Conservation (phyloP, 2,797 vertebrate species). For the Eulemur rubriventer region DNA sequence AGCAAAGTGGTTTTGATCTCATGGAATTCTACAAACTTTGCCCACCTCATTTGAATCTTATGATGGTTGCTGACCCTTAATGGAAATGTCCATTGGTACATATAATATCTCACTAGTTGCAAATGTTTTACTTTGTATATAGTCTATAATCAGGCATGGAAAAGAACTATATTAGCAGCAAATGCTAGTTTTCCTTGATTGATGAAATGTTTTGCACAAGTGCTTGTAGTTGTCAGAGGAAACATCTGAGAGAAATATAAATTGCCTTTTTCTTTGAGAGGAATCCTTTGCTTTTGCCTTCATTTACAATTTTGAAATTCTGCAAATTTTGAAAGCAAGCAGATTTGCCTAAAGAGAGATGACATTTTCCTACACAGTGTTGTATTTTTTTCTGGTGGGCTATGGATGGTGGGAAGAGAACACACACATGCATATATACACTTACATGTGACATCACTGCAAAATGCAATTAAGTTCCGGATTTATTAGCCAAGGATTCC, state of each 20-base stretch:
- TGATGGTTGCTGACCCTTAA: not conserved
- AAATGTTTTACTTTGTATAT: slow-evolving; percentile 36
- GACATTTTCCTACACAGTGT: not conserved
- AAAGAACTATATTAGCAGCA: slow-evolving; percentile 26
- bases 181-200: slow-evolving; percentile 46
- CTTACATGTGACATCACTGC: not conserved
- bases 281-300: slow-evolving; percentile 30
- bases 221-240: slow-evolving; percentile 27
- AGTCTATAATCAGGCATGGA: slow-evolving; percentile 19
- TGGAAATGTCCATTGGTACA: not conserved
- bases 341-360: not conserved
- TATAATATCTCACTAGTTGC: not conserved
- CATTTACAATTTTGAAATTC: slow-evolving; percentile 55
- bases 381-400: not conserved
- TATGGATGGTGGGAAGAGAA: not conserved
- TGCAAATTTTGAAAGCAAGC: slow-evolving; percentile 7
- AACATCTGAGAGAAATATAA: slow-evolving; percentile 18
- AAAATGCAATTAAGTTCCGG: not conserved
- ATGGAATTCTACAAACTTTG: not conserved
- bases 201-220: slow-evolving; percentile 54
- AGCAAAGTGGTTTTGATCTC: slow-evolving; percentile 27
- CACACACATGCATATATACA: not conserved
- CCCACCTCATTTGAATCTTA: not conserved
- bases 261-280: slow-evolving; percentile 33
- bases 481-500: not conserved